Evolutionary conservation across 2,113 vertebrate genomes (phyloP).

Genomic region (Neoarius graeffei): DNA sequence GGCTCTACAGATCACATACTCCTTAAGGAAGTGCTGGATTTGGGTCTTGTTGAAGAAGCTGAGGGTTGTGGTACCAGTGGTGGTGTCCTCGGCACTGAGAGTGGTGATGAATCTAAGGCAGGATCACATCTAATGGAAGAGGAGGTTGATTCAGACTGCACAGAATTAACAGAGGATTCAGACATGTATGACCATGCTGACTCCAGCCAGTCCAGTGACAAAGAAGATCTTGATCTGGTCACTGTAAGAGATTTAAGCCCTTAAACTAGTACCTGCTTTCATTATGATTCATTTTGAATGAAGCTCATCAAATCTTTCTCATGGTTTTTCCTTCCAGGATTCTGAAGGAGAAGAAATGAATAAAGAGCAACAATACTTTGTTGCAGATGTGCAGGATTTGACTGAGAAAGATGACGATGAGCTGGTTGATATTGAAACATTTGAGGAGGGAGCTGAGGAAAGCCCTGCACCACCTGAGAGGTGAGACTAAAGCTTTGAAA

Average conservation of each 20-base stretch:
- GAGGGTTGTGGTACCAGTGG: neutral
- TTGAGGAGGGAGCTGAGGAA: conserved; percentile 37
- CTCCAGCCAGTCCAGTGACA: conserved; percentile 16
- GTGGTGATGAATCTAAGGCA: neutral
- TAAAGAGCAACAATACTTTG: neutral
- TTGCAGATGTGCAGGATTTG: neutral
- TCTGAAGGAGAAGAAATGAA: conserved; percentile 11
- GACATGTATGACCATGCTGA: conserved; percentile 44
- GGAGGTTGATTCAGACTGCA: conserved; percentile 34
- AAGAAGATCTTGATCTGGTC: conserved; percentile 2
- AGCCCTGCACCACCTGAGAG: neutral
- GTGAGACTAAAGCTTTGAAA: conserved; percentile 5
- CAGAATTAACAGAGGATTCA: conserved; percentile 53
- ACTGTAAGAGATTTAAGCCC: conserved; percentile 36
- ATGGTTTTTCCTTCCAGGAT: conserved; percentile 25
- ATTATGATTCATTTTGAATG: neutral
- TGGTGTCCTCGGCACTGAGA: neutral
- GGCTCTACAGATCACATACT: neutral
- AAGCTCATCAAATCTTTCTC: neutral
- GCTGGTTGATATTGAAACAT: conserved; percentile 51
- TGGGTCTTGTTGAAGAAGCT: neutral
- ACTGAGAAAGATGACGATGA: conserved; percentile 38
- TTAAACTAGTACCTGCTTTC: neutral
- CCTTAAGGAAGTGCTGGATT: conserved; percentile 3
- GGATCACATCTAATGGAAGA: conserved; percentile 9